Base-by-base conservation (phyloP, 2,888 invertebrate genomes). In the Pteria penguin region DNA sequence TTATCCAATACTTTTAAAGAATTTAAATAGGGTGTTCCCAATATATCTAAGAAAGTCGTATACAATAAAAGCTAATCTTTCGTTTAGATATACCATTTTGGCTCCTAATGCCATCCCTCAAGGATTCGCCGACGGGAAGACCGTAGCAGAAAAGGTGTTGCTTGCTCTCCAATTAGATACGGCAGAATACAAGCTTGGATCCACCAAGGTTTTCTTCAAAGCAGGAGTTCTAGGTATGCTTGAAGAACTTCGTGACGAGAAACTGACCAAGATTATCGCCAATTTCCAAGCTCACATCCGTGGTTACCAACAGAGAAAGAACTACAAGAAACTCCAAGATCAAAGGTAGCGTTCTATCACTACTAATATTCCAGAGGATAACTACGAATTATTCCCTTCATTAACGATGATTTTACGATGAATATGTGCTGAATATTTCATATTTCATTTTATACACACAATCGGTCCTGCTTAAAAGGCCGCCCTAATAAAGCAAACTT, bases 141-240 rank as follows among this genome's bases (percentile, higher is more conserved):
- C 95, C 92, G 96, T 97, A 82, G 97, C 97, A 85, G 91, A 90
- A 67, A 91, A 92, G 83, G 90, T 92, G 54, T 94, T 93, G 84
- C 88, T 89, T 66, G 92, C 93, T 60, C 92, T 93, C 33, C 95
- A 94, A 92, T 95, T 99, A 93, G 98, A 97, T 94, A 95, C 96
- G 85, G 98, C 98, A 93, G 96, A 95, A 93, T 99, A 97, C 95
- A 96, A 98, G 94, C 96, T 98, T 93, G 99, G 99, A 93, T 96
- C 97, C 93, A 99, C 98, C 86, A 99, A 99, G 97, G 98, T 98
- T 96, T 99, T 99, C 97, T 99, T 99, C 98, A 97, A 99, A 92
- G 99, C 99, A 90, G 99, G 99, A 95, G 98, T 99, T 93, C 94
- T 99, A 95, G 99, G 99, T 97, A 97, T 97, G 94, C 97, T 99